Base-by-base conservation (phyloP, 2,888 invertebrate species). In the Junonia oenone region DNA sequence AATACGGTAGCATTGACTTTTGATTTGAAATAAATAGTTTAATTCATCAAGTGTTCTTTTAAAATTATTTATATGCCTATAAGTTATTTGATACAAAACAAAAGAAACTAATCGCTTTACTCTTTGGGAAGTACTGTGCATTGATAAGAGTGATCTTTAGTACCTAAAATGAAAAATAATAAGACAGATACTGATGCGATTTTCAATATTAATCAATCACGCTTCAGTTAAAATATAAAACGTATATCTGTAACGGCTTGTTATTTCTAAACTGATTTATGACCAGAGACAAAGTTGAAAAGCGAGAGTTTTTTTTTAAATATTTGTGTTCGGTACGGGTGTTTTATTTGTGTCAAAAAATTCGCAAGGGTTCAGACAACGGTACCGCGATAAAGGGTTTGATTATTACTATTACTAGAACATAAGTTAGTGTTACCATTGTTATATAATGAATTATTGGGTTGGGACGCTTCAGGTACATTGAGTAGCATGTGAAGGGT, bases 391-490 rank as follows among this genome's bases (percentile, higher is more conserved):
- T 75, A 84, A 90, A 86, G 85, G 90, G 88, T 76, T 58, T 67
- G 62, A 66, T 82, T 86, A 86, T 88, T 87, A 85, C 74, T 88
- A 84, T 87, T 89, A 89, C 73, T 78, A 78, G 75, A 76, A 83
- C 77, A 78, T 77, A 76, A 81, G 84, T 83, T 85, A 81, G 82
- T 84, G 79, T 81, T 76, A 74, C 71, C 69, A 81, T 90, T 90
- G 90, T 90, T 82, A 65, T 69, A 69, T 90, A 90, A 90, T 90
- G 88, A 90, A 89, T 90, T 90, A 90, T 88, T 89, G 88, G 89
- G 83, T 89, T 76, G 88, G 81, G 79, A 81, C 75, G 73, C 85
- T 90, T 90, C 90, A 89, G 90, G 90, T 90, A 90, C 88, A 87
- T 87, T 89, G 78, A 73, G 76, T 83, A 75, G 73, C 77, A 79